Evolutionary conservation across 2,113 vertebrate species (phyloP).

Genomic region (Anthoscopus minutus): DNA sequence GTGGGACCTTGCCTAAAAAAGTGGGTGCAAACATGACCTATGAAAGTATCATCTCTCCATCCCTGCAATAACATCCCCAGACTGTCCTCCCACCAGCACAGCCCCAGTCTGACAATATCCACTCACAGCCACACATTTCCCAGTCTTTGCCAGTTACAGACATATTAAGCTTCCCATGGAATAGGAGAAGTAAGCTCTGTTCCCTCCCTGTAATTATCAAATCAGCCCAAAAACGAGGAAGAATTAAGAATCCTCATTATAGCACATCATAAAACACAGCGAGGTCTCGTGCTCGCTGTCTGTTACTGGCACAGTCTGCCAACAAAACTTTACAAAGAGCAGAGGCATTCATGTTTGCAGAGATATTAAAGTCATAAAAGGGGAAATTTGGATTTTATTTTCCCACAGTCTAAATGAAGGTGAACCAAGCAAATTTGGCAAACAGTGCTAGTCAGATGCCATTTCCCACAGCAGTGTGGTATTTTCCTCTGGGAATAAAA

Average conservation of each 20-base stretch:
- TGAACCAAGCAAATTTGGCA: conserved; percentile 73
- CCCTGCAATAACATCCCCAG: neutral
- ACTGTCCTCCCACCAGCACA: fast-evolving
- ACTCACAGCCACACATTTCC: neutral
- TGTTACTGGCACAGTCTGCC: neutral
- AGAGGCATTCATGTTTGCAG: conserved; percentile 41
- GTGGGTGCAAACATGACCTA: neutral
- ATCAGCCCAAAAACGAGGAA: conserved; percentile 55
- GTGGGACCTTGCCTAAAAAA: neutral
- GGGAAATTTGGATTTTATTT: conserved; percentile 60
- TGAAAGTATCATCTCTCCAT: neutral
- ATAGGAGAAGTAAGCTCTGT: neutral
- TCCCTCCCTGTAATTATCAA: conserved; percentile 61
- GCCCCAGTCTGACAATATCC: fast-evolving
- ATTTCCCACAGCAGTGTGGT: conserved; percentile 80
- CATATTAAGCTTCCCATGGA: neutral
- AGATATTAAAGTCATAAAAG: conserved; percentile 67
- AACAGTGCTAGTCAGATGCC: conserved; percentile 62
- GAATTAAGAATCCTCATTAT: conserved; percentile 57
- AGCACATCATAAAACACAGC: conserved; percentile 43
- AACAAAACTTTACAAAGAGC: conserved; percentile 38
- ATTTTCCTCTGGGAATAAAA: conserved; percentile 86
- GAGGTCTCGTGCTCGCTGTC: neutral
- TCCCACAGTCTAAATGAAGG: conserved; percentile 76
- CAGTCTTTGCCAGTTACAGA: neutral